Base-by-base conservation (phyloP, 2,888 invertebrate genomes). In the Diaperis boleti region DNA sequence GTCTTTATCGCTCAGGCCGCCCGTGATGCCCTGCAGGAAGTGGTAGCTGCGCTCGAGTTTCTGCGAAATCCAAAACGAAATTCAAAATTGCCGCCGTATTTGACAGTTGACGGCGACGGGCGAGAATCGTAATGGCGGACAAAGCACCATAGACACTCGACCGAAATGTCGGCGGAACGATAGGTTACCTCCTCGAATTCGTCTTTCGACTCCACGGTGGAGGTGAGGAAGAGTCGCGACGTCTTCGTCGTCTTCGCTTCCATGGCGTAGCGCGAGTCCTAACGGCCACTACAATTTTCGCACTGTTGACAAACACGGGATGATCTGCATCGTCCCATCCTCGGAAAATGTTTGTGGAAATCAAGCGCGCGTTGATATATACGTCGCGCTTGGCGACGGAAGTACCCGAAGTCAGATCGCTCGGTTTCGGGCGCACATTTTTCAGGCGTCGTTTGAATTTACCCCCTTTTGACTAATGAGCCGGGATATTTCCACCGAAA, bases 1-100 rank as follows among this genome's bases (percentile, higher is more conserved):
- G 83, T 97, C 96, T 78, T 96, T 93, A 77, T 97, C 97, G 74
- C 94, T 95, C 74, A 94, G 87, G 71, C 94, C 95, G 69, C 88
- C 86, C 62, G 90, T 90, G 73, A 95, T 84, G 73, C 87, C 88
- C 82, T 92, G 92, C 68, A 96, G 86, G 77, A 87, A 88, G 75
- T 85, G 85, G 82, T 91, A 92, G 75, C 92, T 92, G 78, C 92
- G 88, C 81, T 96, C 95, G 78, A 94, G 92, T 86, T 94, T 94
- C 96, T 97, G 88, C 78, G 86, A 86, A 65, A 75, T 75, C n/a
- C n/a, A n/a, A n/a, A n/a, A n/a, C n/a, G n/a, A n/a, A n/a, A n/a
- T 79, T 79, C 70, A 72, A 78, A 79, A 77, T 75, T 74, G 72
- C 74, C 77, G 79, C 79, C 49, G 73, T 72, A 68, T 73, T 70